Base-by-base conservation (phyloP, 2,888 invertebrate species). In the Plutella xylostella region DNA sequence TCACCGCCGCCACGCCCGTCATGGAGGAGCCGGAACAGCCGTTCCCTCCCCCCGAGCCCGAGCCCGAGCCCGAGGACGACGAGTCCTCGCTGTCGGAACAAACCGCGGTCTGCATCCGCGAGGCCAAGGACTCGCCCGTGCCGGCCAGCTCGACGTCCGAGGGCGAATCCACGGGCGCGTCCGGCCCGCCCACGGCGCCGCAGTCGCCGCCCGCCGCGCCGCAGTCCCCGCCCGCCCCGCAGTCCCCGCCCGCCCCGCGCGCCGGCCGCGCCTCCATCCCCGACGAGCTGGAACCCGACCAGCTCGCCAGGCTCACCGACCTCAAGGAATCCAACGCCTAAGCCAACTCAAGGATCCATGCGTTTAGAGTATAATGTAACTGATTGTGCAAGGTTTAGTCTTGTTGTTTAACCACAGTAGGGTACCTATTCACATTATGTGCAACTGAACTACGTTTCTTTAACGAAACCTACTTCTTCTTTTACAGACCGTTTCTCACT, bases 1-100 rank as follows among this genome's bases (percentile, higher is more conserved):
- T 96, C 71, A 96, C 96, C 39, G 95, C 95, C 45, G 96, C 96
- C 52, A 96, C 96, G 35, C 96, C 96, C 37, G 94, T 94, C 92
- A 84, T 90, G 60, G 96, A 96, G 76, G 93, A 94, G 64, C 87
- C 92, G 33, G 93, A 93, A 55, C 90, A 89, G 64, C 88, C 90
- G 28, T 93, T 93, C 78, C 93, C 93, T 12, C 89, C 90, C 3
- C 65, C 79, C 7, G 85, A 82, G 50, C 66, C 74, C 50, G 70
- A 47, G 31, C 57, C 53, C 39, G 63, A 60, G 25, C 69, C 72
- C 19, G 80, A 79, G 14, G 80, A 82, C 57, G 82, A 82, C 39
- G 82, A 83, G 51, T 82, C 82, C 0, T 83, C 83, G 7, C 65
- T 80, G 17, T 83, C 83, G 14, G 82, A 82, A 54, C 80, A 83